A percentile compares a stretch with the other conserved stretches of the same genome.
These are phyloP conservation scores for Oreamnos americanus DNA, from an alignment of 2,113 vertebrate species.

Conservation along the genomic window DNA sequence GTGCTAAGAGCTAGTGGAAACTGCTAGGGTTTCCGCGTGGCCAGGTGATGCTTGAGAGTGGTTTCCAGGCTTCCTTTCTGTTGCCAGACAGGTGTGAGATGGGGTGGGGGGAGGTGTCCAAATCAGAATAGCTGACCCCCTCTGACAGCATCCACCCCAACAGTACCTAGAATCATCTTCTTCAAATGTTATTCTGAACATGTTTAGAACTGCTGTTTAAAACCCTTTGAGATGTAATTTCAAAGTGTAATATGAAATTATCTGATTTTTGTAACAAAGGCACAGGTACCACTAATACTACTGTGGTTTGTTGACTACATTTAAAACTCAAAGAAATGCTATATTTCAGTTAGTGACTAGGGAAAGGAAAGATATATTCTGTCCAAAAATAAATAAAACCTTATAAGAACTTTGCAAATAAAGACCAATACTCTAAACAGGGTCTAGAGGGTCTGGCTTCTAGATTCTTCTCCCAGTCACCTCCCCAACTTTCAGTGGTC, in stretches of 20 bases:
- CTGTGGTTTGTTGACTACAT: neutral
- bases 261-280: neutral
- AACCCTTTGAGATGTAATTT: neutral
- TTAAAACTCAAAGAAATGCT: neutral
- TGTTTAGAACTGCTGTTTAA: neutral
- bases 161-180: neutral
- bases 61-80: neutral
- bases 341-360: neutral
- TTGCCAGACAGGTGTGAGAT: too few relatives aligned
- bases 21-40: neutral
- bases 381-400: neutral
- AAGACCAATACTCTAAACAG: neutral
- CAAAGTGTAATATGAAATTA: neutral
- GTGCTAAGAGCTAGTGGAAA: neutral
- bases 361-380: neutral
- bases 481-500: neutral
- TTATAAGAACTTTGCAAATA: neutral
- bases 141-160: neutral
- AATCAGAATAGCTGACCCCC: neutral
- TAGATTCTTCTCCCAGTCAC: neutral
- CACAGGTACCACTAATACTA: neutral
- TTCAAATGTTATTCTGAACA: neutral
- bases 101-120: neutral
- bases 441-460: neutral
- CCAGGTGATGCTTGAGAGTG: neutral